These are phyloP conservation scores for Lepilemur septentrionalis DNA, from an alignment of 2,797 vertebrate species.

Conservation along the genomic window DNA sequence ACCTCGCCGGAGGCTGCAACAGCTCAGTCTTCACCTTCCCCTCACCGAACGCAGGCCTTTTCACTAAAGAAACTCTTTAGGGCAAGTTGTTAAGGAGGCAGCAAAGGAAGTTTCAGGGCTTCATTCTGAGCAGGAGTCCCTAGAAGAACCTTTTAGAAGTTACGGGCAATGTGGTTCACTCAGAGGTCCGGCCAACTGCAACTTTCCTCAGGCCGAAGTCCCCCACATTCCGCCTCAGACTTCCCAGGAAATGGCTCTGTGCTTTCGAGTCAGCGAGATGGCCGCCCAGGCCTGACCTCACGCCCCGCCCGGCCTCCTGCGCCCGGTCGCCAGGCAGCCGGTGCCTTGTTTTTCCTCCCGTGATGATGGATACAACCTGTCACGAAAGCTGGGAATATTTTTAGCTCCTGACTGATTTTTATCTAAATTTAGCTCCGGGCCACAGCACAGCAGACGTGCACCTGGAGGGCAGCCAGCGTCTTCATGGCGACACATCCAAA, in stretches of 20 bases:
- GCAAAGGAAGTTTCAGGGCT: background rate
- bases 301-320: background rate
- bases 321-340: conserved; percentile 50
- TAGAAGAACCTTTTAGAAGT: conserved; percentile 36
- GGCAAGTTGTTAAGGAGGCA: background rate
- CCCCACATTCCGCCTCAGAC: background rate
- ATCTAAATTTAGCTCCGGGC: conserved; percentile 76
- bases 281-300: background rate
- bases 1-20: background rate
- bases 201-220: background rate
- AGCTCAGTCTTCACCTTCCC: background rate
- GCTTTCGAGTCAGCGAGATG: background rate
- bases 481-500: conserved; percentile 59
- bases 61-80: background rate
- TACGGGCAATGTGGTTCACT: background rate
- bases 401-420: conserved; percentile 64
- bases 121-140: background rate
- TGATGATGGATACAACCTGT: conserved; percentile 54
- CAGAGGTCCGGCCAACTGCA: background rate
- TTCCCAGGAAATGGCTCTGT: background rate
- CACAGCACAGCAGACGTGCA: background rate
- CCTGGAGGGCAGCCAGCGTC: conserved; percentile 51
- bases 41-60: background rate
- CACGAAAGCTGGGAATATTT: conserved; percentile 68
- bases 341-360: conserved; percentile 46